Base-by-base conservation (phyloP, 92 coral and sea anemone species). In the Blastomussa wellsi region DNA sequence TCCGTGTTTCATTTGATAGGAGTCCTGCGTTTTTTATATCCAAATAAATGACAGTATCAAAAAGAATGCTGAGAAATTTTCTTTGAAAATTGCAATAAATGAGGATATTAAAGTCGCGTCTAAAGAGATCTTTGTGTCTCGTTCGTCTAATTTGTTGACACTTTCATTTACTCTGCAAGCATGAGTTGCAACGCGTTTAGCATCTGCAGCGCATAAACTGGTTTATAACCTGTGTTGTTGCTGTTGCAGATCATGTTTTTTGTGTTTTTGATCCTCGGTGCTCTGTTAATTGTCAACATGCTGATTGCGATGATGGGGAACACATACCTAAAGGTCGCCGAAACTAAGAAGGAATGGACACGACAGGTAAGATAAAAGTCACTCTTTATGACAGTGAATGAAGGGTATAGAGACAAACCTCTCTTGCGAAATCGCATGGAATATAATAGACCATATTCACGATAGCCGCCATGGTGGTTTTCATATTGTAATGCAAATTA, bases 221-320 rank as follows among this genome's bases (percentile, higher is more conserved):
- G 37, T 35, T 37, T 26, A 12, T 32, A 35, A 70, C 42, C 5
- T 19, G 42, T 39, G 4, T 52, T 60, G 22, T 13, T 66, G 16
- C 79, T 41, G 68, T 66, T 79, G 37, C 89, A 93, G 97, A 84
- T 93, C 59, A 86, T 89, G 91, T 89, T 91, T 88, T 92, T 92
- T 65, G 24, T 79, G 55, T 94, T 92, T 83, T 74, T 94, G 83
- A 86, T 94, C 74, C 89, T 94, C 41, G 95, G 95, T 41, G 98
- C 95, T 16, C 79, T 94, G 86, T 72, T 94, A 78, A 94, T 90
- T 36, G 95, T 94, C 11, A 94, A 94, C 83, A 94, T 94, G 98
- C 67, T 94, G 78, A 94, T 94, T 67, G 98, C 98, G 3, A 94
- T 94, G 98, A 94, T 94, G 98, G 98, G 98, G 2, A 94, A 94